These are phyloP conservation scores for Mesocentrotus franciscanus DNA, from an alignment of 53 echinoderm and acorn worm genomes.

Conservation along the genomic window DNA sequence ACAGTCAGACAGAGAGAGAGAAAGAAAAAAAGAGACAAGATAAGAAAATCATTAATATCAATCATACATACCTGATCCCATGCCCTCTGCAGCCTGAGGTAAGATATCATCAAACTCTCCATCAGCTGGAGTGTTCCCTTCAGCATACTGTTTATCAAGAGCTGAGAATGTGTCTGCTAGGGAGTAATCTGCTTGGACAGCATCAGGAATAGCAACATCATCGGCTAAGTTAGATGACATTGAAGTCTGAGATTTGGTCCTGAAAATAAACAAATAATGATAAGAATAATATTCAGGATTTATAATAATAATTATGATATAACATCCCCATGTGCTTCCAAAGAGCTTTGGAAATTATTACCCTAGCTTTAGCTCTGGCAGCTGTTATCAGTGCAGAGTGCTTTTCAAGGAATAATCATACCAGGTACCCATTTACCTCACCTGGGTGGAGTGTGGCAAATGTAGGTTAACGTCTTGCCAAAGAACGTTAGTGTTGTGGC, in stretches of 20 bases:
- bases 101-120: conserved; percentile 83
- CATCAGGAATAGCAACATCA: conserved; percentile 82
- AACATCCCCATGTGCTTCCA: no score
- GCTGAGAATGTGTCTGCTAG: conserved; percentile 90
- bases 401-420: no score
- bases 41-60: background rate
- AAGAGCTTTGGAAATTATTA: no score
- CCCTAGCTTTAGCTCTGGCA: no score
- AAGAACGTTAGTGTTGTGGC: no score
- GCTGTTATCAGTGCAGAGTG: no score
- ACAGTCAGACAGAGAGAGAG: background rate
- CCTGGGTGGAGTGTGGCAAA: no score
- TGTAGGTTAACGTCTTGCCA: no score
- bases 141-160: conserved; percentile 90
- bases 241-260: conserved; percentile 73
- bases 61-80: conserved; percentile 88
- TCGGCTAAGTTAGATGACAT: conserved; percentile 75
- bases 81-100: conserved; percentile 98
- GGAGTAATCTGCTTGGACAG: conserved; percentile 74
- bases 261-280: conserved; percentile 31
- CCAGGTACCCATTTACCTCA: no score
- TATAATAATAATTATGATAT: no score
- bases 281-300: background rate
- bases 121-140: conserved; percentile 65
- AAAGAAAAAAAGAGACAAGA: no score